phyloP scores from a whole-genome alignment of 2,113 vertebrate genomes.

The Centrocercus urophasianus region DNA sequence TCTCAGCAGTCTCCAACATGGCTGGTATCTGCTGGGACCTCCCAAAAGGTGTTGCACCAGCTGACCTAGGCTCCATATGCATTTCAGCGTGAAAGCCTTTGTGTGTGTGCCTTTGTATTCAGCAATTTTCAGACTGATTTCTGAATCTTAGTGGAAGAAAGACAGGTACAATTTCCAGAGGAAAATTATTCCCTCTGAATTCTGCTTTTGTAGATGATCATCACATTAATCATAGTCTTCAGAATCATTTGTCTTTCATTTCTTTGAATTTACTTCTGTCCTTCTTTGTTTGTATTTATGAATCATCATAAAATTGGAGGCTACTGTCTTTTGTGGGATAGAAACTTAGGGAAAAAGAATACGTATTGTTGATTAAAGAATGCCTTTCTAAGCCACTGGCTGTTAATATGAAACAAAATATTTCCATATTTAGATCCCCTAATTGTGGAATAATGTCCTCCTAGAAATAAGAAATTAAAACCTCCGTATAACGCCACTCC shows the following conservation, averaged over 20 bases:
- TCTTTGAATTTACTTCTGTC: background rate
- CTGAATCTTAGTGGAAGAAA: background rate
- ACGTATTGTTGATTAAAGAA: background rate
- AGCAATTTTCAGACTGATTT: background rate
- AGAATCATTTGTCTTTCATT: background rate
- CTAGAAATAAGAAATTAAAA: background rate
- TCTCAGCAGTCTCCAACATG: background rate
- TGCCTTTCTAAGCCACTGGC: background rate
- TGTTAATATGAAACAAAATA: background rate
- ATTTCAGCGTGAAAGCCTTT: background rate
- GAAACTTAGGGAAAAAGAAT: background rate
- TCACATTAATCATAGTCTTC: background rate
- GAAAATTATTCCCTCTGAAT: background rate
- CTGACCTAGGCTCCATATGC: too few relatives aligned
- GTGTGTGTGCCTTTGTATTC: too few relatives aligned
- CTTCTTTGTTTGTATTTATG: background rate
- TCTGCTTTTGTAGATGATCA: background rate
- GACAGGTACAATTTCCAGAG: background rate
- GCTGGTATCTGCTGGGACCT: background rate
- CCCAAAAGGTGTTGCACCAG: background rate
- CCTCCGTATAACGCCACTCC: background rate
- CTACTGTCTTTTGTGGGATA: background rate
- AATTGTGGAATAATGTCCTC: background rate
- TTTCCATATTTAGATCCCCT: background rate
- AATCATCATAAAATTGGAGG: background rate